phyloP scores from a whole-genome alignment of 2,113 vertebrate genomes.

The rabbit (Oryctolagus cuniculus) region DNA sequence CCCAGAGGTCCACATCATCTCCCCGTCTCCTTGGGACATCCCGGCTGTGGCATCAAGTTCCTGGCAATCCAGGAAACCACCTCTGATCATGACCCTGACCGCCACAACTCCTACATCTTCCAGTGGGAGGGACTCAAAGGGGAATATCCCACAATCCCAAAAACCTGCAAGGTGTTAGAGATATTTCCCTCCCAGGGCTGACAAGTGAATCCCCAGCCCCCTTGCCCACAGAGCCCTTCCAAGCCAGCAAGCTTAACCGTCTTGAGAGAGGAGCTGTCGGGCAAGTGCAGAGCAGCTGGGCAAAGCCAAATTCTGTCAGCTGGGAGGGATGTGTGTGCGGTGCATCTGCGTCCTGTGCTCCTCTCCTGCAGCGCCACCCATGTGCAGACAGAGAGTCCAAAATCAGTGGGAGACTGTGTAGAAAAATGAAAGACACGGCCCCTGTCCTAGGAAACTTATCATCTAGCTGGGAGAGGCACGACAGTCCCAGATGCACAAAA shows the following conservation, averaged over 20 bases:
- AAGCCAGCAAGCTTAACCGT: no score
- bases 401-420: constrained; percentile 58
- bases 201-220: neutral
- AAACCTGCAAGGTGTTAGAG: neutral
- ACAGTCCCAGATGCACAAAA: constrained; percentile 61
- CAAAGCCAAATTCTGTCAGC: neutral
- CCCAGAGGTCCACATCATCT: neutral
- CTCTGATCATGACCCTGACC: neutral
- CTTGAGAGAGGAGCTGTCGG: neutral
- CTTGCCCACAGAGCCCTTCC: neutral
- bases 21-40: neutral
- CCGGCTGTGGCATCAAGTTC: neutral
- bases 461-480: constrained; percentile 39
- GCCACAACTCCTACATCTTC: neutral
- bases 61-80: neutral
- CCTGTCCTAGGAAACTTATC: constrained; percentile 19
- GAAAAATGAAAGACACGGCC: constrained; percentile 60
- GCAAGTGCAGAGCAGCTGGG: constrained; percentile 6
- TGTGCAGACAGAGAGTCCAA: constrained; percentile 58
- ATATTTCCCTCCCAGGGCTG: neutral
- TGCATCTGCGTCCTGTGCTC: constrained; percentile 6
- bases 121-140: neutral
- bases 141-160: neutral
- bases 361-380: constrained; percentile 11
- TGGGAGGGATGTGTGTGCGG: neutral